A percentile compares a stretch with the other conserved stretches of the same genome.
phyloP scores from a whole-genome alignment of 2,113 vertebrate genomes.

The Rhombomys opimus region DNA sequence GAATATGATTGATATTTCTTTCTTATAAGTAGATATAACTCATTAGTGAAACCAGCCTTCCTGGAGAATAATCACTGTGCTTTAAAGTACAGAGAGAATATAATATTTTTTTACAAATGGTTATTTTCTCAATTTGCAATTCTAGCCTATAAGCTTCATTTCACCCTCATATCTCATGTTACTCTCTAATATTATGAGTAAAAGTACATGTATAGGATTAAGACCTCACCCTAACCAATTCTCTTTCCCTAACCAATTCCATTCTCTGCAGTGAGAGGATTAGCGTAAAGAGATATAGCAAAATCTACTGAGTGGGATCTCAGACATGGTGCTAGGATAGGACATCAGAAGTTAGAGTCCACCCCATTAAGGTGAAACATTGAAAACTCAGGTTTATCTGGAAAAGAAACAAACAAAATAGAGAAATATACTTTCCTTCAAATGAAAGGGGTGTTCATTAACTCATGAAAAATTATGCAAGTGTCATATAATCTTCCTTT shows the following conservation, averaged over 20 bases:
- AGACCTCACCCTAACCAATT: background rate
- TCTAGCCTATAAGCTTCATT: background rate
- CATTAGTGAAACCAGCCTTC: background rate
- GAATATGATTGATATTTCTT: background rate
- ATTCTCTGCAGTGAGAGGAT: background rate
- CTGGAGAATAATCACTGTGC: background rate
- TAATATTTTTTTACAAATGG: conserved; percentile 1
- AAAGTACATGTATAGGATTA: background rate
- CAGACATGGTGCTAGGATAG: background rate
- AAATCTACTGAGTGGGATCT: background rate
- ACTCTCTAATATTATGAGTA: background rate
- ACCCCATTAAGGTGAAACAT: background rate
- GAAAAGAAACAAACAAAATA: background rate
- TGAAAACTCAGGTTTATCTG: background rate
- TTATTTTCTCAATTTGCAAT: background rate
- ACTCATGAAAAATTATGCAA: background rate
- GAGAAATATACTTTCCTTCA: background rate
- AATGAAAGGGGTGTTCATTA: background rate
- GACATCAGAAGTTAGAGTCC: background rate
- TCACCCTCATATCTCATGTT: conserved; percentile 4
- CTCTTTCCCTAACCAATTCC: background rate
- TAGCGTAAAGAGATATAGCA: background rate
- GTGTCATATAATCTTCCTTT: background rate
- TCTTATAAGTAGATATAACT: background rate
- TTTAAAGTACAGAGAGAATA: background rate